phyloP scores from a whole-genome alignment of 2,113 vertebrate species.

The Cryptoleucopteryx plumbea region DNA sequence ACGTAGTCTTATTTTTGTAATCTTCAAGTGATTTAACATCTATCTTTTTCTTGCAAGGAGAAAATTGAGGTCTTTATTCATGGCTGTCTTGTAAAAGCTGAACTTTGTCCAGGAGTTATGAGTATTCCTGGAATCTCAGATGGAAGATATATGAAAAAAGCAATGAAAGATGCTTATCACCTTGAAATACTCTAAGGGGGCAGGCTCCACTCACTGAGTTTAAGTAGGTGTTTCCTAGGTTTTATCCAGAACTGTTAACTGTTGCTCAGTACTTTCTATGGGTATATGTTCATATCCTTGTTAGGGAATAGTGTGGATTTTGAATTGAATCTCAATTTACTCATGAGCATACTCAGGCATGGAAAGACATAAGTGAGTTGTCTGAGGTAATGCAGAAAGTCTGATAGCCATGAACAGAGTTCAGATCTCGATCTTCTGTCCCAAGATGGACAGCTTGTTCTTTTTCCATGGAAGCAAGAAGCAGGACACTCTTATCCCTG shows the following conservation, averaged over 20 bases:
- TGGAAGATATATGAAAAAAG: not conserved
- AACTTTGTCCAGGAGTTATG: not conserved
- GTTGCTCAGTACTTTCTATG: not conserved
- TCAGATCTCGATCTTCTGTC: not conserved
- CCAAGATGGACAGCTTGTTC: not conserved
- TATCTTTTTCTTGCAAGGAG: not conserved
- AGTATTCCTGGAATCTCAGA: not conserved
- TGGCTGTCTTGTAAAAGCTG: not conserved
- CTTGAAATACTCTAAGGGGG: not conserved
- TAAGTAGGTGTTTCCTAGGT: not conserved
- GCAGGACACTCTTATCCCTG: no score
- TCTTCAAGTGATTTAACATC: not conserved
- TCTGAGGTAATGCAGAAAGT: not conserved
- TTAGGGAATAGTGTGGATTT: not conserved
- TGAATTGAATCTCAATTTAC: not conserved
- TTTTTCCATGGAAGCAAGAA: not conserved
- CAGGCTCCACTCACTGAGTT: not conserved
- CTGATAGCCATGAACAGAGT: not conserved
- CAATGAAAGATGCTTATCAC: not conserved
- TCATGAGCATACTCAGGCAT: not conserved
- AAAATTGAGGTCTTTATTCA: not conserved
- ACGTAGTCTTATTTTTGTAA: not conserved
- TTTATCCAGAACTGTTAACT: not conserved
- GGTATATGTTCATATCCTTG: not conserved
- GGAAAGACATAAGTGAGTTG: not conserved